Evolutionary conservation across 2,113 vertebrate species (phyloP).

Genomic region (Megaceryle maxima): DNA sequence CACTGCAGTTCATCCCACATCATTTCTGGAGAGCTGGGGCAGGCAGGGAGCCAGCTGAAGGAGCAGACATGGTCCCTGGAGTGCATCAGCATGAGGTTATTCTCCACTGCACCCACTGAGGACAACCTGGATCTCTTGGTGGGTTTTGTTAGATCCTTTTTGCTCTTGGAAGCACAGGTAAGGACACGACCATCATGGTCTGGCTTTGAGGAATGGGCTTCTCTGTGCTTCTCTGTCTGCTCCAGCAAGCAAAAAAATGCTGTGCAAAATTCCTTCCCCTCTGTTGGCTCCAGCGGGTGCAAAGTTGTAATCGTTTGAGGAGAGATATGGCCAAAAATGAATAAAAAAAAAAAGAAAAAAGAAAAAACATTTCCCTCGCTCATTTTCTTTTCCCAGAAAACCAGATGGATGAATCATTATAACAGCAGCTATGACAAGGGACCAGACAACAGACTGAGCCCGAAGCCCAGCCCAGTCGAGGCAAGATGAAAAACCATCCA

Average conservation of each 20-base stretch:
- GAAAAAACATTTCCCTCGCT: not conserved
- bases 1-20: not conserved
- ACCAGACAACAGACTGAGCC: constrained; percentile 64
- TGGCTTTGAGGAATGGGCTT: not conserved
- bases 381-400: constrained; percentile 64
- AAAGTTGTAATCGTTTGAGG: not conserved
- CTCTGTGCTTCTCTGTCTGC: not conserved
- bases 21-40: not conserved
- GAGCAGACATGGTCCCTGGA: accelerated
- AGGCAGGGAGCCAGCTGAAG: not conserved
- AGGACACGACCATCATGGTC: not conserved
- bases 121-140: not conserved
- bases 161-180: not conserved
- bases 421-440: constrained; percentile 58
- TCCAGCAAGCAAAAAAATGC: not conserved
- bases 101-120: not conserved
- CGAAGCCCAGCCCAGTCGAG: not conserved
- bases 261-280: not conserved
- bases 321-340: not conserved
- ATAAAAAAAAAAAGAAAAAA: not conserved
- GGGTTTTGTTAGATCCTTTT: not conserved
- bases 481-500: constrained; percentile 35
- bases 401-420: constrained; percentile 67
- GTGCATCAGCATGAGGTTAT: not conserved
- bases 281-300: not conserved